phyloP scores from a whole-genome alignment of 2,797 vertebrate genomes.

The Babyrousa celebensis region DNA sequence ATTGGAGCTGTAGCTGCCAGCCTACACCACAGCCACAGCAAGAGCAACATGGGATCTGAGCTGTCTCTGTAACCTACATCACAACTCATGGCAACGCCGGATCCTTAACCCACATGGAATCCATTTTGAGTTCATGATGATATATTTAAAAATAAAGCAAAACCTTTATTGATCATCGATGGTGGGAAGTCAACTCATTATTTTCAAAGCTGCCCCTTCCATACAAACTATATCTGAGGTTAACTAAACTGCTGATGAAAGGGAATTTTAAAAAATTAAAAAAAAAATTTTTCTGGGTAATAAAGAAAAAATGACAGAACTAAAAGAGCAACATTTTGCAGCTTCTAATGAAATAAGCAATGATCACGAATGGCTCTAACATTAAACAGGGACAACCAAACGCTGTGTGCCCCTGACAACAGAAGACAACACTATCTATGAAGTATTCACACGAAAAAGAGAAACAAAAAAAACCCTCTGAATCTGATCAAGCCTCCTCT shows the following conservation, averaged over 20 bases:
- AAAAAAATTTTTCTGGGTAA: neutral
- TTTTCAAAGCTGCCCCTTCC: constrained; percentile 47
- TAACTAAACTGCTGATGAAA: constrained; percentile 29
- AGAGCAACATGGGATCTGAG: too few relatives aligned
- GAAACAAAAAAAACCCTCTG: neutral
- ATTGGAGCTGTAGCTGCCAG: too few relatives aligned
- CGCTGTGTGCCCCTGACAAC: neutral
- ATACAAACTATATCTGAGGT: neutral
- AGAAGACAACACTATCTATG: neutral
- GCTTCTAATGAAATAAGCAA: constrained; percentile 21
- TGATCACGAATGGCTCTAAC: neutral
- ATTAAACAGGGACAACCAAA: neutral
- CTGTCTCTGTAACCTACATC: too few relatives aligned
- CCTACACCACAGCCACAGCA: too few relatives aligned
- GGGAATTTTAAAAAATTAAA: neutral
- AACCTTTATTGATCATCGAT: neutral
- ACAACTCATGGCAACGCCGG: too few relatives aligned
- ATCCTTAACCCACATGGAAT: neutral
- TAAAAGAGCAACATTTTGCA: constrained; percentile 22
- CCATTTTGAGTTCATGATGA: neutral
- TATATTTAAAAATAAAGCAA: neutral
- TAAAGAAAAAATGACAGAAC: constrained; percentile 11
- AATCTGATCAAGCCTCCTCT: neutral
- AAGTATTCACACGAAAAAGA: constrained; percentile 15
- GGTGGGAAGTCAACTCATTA: neutral